Conservation (phyloP, 1,140 invertebrate species). For the Cherax destructor region DNA sequence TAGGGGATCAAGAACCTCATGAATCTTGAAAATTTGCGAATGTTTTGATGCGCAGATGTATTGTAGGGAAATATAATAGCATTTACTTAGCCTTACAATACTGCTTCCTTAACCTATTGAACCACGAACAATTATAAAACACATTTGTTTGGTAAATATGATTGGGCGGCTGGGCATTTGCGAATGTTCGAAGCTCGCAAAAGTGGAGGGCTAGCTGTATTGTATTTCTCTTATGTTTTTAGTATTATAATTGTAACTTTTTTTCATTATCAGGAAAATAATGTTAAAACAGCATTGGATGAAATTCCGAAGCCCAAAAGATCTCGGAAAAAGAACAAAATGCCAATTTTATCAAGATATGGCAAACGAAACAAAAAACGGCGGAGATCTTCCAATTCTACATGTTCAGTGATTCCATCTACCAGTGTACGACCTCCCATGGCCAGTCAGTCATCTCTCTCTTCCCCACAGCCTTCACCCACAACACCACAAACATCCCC, state of each 20-base stretch:
- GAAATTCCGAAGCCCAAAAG: slow-evolving; percentile 84
- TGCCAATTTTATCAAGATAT: slow-evolving; percentile 82
- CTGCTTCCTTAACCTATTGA: too few species aligned
- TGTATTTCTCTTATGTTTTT: neutral
- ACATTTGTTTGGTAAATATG: too few species aligned
- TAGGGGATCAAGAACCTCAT: too few species aligned
- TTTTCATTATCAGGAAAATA: slow-evolving; percentile 76
- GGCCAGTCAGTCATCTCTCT: slow-evolving; percentile 52
- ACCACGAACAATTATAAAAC: too few species aligned
- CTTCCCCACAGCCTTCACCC: slow-evolving; percentile 64
- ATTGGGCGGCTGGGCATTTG: too few species aligned
- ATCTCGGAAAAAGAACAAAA: slow-evolving; percentile 85
- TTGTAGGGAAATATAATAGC: too few species aligned
- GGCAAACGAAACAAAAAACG: slow-evolving; percentile 85
- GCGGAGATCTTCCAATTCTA: slow-evolving; percentile 75
- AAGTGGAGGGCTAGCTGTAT: too few species aligned
- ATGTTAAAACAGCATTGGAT: slow-evolving; percentile 48
- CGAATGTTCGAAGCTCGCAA: too few species aligned
- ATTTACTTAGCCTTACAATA: too few species aligned
- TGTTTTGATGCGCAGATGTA: too few species aligned
- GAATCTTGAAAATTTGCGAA: too few species aligned
- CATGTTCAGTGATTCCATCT: slow-evolving; percentile 54
- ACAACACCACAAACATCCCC: slow-evolving; percentile 62
- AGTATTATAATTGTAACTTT: too few species aligned
- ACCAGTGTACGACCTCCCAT: slow-evolving; percentile 68